A percentile compares a stretch with the other conserved stretches of the same genome.
phyloP scores from a whole-genome alignment of 2,113 vertebrate species.

The Cyprinodon tularosa region DNA sequence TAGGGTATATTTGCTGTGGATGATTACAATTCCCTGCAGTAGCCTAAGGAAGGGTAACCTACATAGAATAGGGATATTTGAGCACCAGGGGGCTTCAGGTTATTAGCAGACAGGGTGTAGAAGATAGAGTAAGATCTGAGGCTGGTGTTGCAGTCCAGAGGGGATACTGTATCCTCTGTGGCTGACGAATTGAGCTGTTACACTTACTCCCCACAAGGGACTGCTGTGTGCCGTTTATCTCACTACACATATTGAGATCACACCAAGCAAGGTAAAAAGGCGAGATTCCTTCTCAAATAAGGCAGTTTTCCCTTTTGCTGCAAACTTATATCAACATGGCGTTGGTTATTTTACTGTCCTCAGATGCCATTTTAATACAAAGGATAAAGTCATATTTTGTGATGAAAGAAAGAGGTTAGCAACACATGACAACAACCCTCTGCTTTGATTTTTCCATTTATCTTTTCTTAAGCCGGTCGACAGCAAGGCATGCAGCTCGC shows the following conservation, averaged over 20 bases:
- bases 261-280: slow-evolving; percentile 24
- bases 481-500: slow-evolving; percentile 60
- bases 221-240: slow-evolving; percentile 59
- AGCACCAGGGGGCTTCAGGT: background rate
- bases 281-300: slow-evolving; percentile 31
- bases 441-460: slow-evolving; percentile 18
- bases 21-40: background rate
- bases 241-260: slow-evolving; percentile 22
- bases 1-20: background rate
- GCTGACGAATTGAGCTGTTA: slow-evolving; percentile 63
- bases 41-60: background rate
- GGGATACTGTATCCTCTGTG: slow-evolving; percentile 35
- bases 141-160: slow-evolving; percentile 29
- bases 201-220: slow-evolving; percentile 69
- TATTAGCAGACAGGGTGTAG: slow-evolving; percentile 15
- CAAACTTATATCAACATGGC: slow-evolving; percentile 25
- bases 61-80: background rate
- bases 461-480: slow-evolving; percentile 36
- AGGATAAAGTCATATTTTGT: background rate
- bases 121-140: slow-evolving; percentile 26
- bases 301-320: slow-evolving; percentile 13
- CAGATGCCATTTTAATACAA: slow-evolving; percentile 1
- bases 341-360: slow-evolving; percentile 20
- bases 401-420: slow-evolving; percentile 13
- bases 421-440: slow-evolving; percentile 10